Percentiles rank a stretch among this genome's conserved stretches.
Evolutionary conservation across 2,888 invertebrate species (phyloP).

Genomic region (Chelonus formosanus): DNA sequence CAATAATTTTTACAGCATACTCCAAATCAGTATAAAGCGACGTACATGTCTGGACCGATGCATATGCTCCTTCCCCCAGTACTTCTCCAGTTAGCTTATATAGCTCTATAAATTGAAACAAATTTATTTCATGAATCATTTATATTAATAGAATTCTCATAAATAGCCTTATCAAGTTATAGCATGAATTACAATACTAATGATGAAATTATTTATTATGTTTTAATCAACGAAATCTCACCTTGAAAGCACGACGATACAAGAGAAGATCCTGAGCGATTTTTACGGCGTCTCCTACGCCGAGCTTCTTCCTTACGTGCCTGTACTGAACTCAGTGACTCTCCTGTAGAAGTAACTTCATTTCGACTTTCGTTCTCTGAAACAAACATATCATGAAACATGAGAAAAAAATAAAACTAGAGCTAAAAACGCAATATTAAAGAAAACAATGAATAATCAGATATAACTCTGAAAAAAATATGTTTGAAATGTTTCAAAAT

Average conservation of each 20-base stretch:
- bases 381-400: too few species aligned
- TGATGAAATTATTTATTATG: too few species aligned
- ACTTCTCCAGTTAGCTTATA: slow-evolving; percentile 95
- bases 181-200: too few species aligned
- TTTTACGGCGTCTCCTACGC: slow-evolving; percentile 87
- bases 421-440: too few species aligned
- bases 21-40: slow-evolving; percentile 91
- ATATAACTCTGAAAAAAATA: too few species aligned
- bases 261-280: slow-evolving; percentile 86
- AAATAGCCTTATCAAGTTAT: too few species aligned
- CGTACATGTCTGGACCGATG: slow-evolving; percentile 92
- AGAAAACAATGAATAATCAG: too few species aligned
- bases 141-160: not conserved
- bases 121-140: not conserved
- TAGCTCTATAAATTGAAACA: slow-evolving; percentile 74
- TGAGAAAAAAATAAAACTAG: too few species aligned
- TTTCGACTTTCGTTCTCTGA: slow-evolving; percentile 59
- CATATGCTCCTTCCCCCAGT: slow-evolving; percentile 96
- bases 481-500: too few species aligned
- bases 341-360: slow-evolving; percentile 56
- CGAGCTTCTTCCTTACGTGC: slow-evolving; percentile 87
- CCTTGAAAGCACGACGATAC: slow-evolving; percentile 93
- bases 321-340: slow-evolving; percentile 62
- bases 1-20: slow-evolving; percentile 97
- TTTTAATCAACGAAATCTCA: slow-evolving; percentile 53